A percentile compares a stretch with the other conserved stretches of the same genome.
phyloP scores from a whole-genome alignment of 2,797 vertebrate species.

The Sebastes steindachneri region DNA sequence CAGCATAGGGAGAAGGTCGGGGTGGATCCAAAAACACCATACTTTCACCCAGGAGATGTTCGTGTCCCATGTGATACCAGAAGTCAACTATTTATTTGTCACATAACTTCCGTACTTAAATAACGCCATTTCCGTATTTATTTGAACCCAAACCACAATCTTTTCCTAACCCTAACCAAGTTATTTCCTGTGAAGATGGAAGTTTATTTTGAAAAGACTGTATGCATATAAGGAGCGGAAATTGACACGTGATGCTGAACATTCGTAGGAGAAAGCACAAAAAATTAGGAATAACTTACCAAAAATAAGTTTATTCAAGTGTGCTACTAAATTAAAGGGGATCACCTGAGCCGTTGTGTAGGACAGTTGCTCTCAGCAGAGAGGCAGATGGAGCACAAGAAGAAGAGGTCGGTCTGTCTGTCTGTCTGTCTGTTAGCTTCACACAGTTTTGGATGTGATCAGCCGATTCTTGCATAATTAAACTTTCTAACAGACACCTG shows the following conservation, averaged over 20 bases:
- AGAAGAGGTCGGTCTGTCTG: slow-evolving; percentile 22
- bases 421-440: slow-evolving; percentile 19
- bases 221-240: not conserved
- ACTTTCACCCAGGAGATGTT: not conserved
- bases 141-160: not conserved
- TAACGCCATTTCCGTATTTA: not conserved
- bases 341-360: not conserved
- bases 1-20: too few species aligned
- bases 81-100: not conserved
- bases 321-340: too few species aligned
- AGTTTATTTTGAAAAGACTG: not conserved
- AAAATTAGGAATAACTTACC: too few species aligned
- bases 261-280: too few species aligned
- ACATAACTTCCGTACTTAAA: not conserved
- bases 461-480: slow-evolving; percentile 42
- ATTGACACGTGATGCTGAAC: not conserved
- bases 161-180: not conserved
- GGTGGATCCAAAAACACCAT: too few species aligned
- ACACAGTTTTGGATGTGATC: slow-evolving; percentile 48
- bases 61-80: not conserved
- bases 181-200: not conserved
- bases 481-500: slow-evolving; percentile 18
- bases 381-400: slow-evolving; percentile 30
- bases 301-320: too few species aligned
- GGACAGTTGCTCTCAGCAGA: not conserved